phyloP scores from a whole-genome alignment of 2,888 invertebrate genomes.

The Cristatella mucedo region DNA sequence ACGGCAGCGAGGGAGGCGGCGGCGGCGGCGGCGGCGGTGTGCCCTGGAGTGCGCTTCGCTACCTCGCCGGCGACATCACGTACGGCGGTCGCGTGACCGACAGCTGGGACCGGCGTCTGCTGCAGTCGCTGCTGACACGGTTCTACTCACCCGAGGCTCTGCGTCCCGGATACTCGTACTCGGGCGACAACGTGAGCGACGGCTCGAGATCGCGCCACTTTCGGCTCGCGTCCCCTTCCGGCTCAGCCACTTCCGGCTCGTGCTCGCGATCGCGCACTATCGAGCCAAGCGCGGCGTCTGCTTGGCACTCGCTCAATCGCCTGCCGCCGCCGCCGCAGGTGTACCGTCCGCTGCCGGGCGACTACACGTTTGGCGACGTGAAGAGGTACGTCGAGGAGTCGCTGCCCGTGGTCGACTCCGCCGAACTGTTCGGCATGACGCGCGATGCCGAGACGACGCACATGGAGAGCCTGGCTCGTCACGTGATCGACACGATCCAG shows the following conservation, averaged over 20 bases:
- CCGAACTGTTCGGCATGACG: conserved; percentile 36
- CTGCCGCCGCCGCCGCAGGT: too few species aligned
- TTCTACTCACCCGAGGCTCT: conserved; percentile 30
- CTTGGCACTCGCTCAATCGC: too few species aligned
- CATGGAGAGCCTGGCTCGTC: conserved; percentile 25
- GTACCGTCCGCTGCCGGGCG: conserved; percentile 23
- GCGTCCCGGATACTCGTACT: conserved; percentile 22
- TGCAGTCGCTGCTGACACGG: conserved; percentile 26
- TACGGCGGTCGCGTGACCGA: conserved; percentile 38
- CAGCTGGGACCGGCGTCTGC: conserved; percentile 34
- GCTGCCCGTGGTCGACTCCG: conserved; percentile 28
- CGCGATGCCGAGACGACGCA: conserved; percentile 34
- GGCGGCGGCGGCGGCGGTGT: conserved; percentile 21
- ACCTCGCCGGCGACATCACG: conserved; percentile 35
- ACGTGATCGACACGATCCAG: conserved; percentile 26
- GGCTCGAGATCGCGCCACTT: conserved; percentile 3
- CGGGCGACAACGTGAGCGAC: conserved; percentile 21
- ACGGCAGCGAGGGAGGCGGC: too few species aligned
- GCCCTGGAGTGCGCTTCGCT: conserved; percentile 34
- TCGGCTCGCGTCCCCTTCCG: too few species aligned
- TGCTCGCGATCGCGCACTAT: too few species aligned
- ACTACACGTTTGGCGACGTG: conserved; percentile 19
- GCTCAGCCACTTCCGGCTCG: too few species aligned
- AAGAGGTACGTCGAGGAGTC: conserved; percentile 21
- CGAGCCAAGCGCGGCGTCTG: too few species aligned